These are phyloP conservation scores for Clavelina lepadiformis DNA, from an alignment of 23 tunicate genomes.

Conservation along the genomic window DNA sequence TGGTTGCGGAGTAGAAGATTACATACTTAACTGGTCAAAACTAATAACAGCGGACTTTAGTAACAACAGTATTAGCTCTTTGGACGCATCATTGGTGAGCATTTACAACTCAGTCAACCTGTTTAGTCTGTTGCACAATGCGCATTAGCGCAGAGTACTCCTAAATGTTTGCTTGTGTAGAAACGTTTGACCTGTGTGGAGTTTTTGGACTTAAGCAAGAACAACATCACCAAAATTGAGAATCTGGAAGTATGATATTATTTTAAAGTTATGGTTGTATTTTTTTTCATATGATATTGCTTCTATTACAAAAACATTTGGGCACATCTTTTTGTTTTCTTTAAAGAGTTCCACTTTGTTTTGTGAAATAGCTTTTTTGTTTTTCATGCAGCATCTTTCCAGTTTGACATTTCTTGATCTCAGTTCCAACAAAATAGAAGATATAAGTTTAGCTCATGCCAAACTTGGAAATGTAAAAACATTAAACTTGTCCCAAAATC, in stretches of 20 bases:
- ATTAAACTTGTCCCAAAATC: constrained; percentile 17
- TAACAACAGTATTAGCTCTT: constrained; percentile 11
- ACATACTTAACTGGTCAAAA: background rate
- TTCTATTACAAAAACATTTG: background rate
- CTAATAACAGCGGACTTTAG: constrained; percentile 42
- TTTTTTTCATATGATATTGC: no score
- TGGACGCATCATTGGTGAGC: constrained; percentile 32
- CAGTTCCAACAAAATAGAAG: constrained; percentile 18
- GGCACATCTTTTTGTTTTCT: background rate
- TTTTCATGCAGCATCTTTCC: constrained; percentile 13
- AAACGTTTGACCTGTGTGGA: constrained; percentile 22
- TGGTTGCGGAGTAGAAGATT: constrained; percentile 4
- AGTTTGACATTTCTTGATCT: constrained; percentile 30
- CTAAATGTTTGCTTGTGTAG: constrained; percentile 12
- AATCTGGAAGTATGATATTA: constrained; percentile 29
- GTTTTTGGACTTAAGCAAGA: constrained; percentile 35
- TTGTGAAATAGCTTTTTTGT: background rate
- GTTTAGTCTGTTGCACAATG: no score
- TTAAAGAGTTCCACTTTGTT: background rate
- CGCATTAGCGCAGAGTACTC: no score
- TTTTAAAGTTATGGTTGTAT: no score
- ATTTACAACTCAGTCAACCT: background rate
- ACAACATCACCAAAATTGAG: constrained; percentile 37
- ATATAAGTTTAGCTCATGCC: constrained; percentile 26
- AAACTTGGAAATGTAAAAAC: constrained; percentile 39